phyloP scores from a whole-genome alignment of 2,797 vertebrate species.

The Xerus rutilus region DNA sequence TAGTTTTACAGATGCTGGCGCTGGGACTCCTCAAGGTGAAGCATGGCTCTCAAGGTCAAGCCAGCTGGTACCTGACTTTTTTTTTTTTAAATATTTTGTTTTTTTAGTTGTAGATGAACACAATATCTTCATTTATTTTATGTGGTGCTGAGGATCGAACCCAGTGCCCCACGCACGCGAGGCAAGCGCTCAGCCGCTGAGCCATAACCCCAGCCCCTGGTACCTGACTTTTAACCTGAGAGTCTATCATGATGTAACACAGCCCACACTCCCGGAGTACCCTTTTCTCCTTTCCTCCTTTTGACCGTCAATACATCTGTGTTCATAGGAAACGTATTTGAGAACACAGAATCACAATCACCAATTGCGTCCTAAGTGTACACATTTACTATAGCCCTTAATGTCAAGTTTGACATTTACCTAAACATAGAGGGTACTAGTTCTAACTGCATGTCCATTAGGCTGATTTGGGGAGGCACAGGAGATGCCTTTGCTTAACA shows the following conservation, averaged over 20 bases:
- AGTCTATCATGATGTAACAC: neutral
- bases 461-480: neutral
- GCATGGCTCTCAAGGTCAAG: slow-evolving; percentile 43
- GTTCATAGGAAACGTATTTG: slow-evolving; percentile 21
- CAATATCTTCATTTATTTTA: too few species aligned
- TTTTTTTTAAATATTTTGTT: too few species aligned
- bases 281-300: neutral
- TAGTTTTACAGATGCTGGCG: slow-evolving; percentile 21
- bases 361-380: neutral
- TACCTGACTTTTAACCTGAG: neutral
- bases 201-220: too few species aligned
- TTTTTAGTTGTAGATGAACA: too few species aligned
- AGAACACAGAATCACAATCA: neutral
- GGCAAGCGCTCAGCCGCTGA: too few species aligned
- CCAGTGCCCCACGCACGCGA: too few species aligned
- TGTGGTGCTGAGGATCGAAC: too few species aligned
- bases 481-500: neutral
- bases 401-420: neutral
- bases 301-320: neutral
- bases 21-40: slow-evolving; percentile 27
- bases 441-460: neutral
- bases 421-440: slow-evolving; percentile 9
- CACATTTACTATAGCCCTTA: neutral
- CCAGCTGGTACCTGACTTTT: neutral
- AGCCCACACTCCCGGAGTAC: neutral